Conservation (phyloP, 2,888 invertebrate species). For the Yponomeuta plumbellus region DNA sequence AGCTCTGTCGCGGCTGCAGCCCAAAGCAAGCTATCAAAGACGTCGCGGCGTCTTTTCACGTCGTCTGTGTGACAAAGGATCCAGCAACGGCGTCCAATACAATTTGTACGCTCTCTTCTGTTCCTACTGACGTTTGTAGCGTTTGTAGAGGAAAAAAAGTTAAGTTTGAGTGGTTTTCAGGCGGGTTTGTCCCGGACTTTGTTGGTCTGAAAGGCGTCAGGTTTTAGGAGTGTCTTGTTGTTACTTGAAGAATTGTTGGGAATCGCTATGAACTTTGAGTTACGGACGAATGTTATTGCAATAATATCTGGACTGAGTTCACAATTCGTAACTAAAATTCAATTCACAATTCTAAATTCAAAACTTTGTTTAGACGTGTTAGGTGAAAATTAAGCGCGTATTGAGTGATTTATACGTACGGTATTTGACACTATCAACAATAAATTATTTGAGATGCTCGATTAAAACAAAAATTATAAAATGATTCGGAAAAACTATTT, state of each 20-base stretch:
- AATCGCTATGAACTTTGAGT: not conserved
- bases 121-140: not conserved
- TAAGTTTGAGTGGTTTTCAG: not conserved
- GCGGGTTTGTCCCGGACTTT: not conserved
- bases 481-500: too few species aligned
- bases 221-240: too few species aligned
- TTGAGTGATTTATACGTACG: too few species aligned
- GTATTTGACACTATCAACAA: too few species aligned
- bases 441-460: too few species aligned
- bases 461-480: too few species aligned
- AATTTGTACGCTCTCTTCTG: not conserved
- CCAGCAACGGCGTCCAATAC: not conserved
- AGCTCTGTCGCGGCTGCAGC: not conserved
- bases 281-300: not conserved
- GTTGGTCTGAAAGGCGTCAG: not conserved
- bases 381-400: too few species aligned
- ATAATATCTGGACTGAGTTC: constrained; percentile 12
- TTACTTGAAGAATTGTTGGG: too few species aligned
- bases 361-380: too few species aligned
- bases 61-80: not conserved
- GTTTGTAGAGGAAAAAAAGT: not conserved
- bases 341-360: too few species aligned
- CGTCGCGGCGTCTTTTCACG: not conserved
- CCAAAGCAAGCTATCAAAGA: constrained; percentile 3
- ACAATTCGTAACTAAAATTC: not conserved